Evolutionary conservation across 2,113 vertebrate genomes (phyloP).

Genomic region (Progne subis): DNA sequence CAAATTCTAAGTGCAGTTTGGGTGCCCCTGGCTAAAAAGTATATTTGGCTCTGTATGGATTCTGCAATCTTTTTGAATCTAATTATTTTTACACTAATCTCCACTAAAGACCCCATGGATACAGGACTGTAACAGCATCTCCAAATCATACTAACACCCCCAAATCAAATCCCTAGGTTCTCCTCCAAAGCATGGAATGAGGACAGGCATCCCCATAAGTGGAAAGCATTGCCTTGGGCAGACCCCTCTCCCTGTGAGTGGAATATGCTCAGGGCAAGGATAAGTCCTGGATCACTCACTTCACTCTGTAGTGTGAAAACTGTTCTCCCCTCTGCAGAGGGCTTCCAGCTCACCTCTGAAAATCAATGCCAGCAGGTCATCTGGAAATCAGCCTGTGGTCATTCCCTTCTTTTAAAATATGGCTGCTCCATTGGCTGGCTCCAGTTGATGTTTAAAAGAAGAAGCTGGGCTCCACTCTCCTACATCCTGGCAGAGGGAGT

Average conservation of each 20-base stretch:
- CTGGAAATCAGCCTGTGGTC: neutral
- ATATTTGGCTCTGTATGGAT: neutral
- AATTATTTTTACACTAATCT: constrained; percentile 10
- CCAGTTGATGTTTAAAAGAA: neutral
- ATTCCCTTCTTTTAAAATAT: neutral
- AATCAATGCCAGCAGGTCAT: neutral
- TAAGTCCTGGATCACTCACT: neutral
- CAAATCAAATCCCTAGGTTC: neutral
- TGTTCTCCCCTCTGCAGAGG: neutral
- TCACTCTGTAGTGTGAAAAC: neutral
- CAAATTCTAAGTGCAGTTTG: neutral
- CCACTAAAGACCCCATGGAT: neutral
- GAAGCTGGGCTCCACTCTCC: neutral
- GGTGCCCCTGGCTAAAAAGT: neutral
- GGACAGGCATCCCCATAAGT: neutral
- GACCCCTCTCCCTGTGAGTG: neutral
- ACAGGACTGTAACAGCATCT: neutral
- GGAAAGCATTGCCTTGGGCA: neutral
- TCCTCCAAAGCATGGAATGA: neutral
- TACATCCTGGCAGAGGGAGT: neutral
- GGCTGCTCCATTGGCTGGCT: neutral
- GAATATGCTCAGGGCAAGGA: neutral
- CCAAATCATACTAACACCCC: neutral
- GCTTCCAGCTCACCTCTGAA: neutral
- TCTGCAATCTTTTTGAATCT: constrained; percentile 14